A percentile compares a stretch with the other conserved stretches of the same genome.
Evolutionary conservation across 2,113 vertebrate genomes (phyloP).

Genomic region (Megaptera novaeangliae): DNA sequence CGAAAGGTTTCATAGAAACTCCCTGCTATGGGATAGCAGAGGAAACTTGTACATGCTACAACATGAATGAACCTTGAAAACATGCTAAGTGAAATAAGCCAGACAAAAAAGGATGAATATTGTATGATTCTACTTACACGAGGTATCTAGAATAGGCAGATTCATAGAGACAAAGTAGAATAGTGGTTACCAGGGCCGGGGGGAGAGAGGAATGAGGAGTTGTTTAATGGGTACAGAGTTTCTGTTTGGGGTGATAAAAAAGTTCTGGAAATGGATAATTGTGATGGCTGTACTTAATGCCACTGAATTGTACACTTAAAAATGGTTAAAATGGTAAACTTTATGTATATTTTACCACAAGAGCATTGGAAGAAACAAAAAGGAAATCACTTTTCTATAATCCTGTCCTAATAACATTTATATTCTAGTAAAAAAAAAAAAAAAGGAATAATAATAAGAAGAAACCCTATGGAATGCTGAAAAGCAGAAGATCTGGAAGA

Average conservation of each 20-base stretch:
- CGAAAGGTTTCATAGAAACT: not conserved
- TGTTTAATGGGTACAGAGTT: too few relatives aligned
- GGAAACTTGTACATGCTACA: not conserved
- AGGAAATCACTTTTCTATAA: not conserved
- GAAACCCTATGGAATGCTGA: not conserved
- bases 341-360: not conserved
- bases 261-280: too few relatives aligned
- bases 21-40: not conserved
- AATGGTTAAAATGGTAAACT: not conserved
- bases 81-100: not conserved
- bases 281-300: too few relatives aligned
- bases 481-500: not conserved
- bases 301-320: too few relatives aligned
- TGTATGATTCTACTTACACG: too few relatives aligned
- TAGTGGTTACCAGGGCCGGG: too few relatives aligned
- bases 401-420: not conserved
- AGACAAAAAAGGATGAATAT: not conserved
- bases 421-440: not conserved
- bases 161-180: too few relatives aligned
- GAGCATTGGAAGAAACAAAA: not conserved
- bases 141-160: too few relatives aligned
- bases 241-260: too few relatives aligned
- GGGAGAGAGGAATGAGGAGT: too few relatives aligned
- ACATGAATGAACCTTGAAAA: not conserved
- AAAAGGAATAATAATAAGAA: not conserved